Evolutionary conservation across 2,797 vertebrate species (phyloP).

Genomic region (Streptopelia turtur): DNA sequence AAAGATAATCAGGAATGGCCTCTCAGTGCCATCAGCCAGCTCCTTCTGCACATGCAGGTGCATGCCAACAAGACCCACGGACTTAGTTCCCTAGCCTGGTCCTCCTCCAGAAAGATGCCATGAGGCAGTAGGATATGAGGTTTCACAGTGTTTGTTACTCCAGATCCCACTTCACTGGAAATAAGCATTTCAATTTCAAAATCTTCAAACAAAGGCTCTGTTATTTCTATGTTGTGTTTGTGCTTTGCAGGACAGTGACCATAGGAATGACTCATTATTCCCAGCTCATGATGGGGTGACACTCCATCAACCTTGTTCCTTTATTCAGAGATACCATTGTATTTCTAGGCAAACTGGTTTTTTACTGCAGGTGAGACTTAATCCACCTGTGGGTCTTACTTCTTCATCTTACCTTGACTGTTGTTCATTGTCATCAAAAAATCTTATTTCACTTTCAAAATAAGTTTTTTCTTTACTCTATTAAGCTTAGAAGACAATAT

Average conservation of each 20-base stretch:
- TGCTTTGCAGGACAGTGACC: neutral
- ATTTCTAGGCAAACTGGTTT: neutral
- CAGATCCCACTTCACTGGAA: neutral
- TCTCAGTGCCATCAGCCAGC: neutral
- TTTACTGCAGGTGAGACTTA: neutral
- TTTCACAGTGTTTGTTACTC: neutral
- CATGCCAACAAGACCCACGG: neutral
- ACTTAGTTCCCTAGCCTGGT: neutral
- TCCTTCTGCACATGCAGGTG: accelerated
- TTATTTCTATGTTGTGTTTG: neutral
- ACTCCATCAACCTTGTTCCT: neutral
- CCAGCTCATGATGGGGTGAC: neutral
- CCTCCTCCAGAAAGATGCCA: neutral
- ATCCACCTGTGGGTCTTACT: neutral
- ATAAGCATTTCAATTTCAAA: neutral
- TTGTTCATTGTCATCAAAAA: neutral
- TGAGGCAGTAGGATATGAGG: neutral
- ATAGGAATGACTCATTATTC: neutral
- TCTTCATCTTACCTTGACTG: neutral
- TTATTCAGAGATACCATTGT: neutral
- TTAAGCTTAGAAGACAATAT: neutral
- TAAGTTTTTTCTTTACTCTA: neutral
- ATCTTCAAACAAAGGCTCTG: neutral
- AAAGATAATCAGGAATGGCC: neutral
- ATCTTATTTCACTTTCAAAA: neutral